These are phyloP conservation scores for Sinocyclocheilus maitianheensis DNA, from an alignment of 2,113 vertebrate species.

Conservation along the genomic window DNA sequence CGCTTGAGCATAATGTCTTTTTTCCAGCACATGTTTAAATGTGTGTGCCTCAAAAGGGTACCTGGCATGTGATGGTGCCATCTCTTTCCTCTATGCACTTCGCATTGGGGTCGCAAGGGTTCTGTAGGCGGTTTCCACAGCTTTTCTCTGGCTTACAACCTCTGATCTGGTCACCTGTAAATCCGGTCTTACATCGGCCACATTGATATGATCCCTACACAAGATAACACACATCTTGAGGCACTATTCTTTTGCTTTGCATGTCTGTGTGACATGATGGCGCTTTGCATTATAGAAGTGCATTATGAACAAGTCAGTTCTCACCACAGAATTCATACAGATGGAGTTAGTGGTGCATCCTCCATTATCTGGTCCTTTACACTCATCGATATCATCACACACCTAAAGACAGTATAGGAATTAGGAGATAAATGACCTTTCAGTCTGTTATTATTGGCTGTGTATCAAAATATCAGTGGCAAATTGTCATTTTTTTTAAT, in stretches of 20 bases:
- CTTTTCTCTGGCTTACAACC: slow-evolving; percentile 87
- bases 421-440: neutral
- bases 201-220: slow-evolving; percentile 90
- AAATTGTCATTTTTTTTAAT: neutral
- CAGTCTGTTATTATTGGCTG: neutral
- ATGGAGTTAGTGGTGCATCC: slow-evolving; percentile 88
- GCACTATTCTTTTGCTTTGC: neutral
- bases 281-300: neutral
- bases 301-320: slow-evolving; percentile 36
- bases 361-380: slow-evolving; percentile 82
- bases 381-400: slow-evolving; percentile 90
- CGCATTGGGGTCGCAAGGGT: slow-evolving; percentile 90
- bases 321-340: slow-evolving; percentile 93
- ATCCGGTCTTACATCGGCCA: slow-evolving; percentile 88
- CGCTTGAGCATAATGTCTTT: neutral
- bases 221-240: neutral
- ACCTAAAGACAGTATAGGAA: slow-evolving; percentile 62
- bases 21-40: neutral
- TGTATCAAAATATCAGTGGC: neutral
- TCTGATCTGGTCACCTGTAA: slow-evolving; percentile 85
- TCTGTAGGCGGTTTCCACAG: slow-evolving; percentile 85
- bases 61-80: slow-evolving; percentile 86
- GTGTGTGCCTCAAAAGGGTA: slow-evolving; percentile 60
- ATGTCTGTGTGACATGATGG: neutral
- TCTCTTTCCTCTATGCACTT: slow-evolving; percentile 82